Base-by-base conservation (phyloP, 2,888 invertebrate species). In the Himalopsyche anomala region DNA sequence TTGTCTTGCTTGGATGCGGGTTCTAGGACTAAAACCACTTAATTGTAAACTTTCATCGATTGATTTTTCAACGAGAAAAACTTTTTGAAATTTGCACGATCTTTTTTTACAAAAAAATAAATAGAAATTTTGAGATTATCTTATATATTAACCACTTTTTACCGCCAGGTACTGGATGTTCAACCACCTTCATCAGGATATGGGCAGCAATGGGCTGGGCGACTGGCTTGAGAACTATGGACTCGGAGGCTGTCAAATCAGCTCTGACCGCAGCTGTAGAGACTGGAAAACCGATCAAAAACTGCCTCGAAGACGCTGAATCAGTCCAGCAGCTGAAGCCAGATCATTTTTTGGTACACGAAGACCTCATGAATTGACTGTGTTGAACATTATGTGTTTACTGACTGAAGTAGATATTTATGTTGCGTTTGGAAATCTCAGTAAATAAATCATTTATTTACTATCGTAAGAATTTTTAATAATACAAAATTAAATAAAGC, bases 191-290 rank as follows among this genome's bases (percentile, higher is more conserved):
- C 89, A 95, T 97, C 83, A 93, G 96, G 79, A 93, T 96, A 0
- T 96, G 94, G 91, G 95, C 95, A 0, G 95, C 95, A 0, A 90
- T 97, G 9, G 96, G 96, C 0, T 91, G 95, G 85, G 95, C 96
- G 2, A 92, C 92, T 0, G 92, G 95, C 51, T 91, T 97, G 82
- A 94, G 93, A 83, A 96, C 96, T 0, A 92, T 96, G 0, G 94
- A 95, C 81, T 93, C 94, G 0, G 91, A 92, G 0, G 93, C 95
- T 0, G 94, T 96, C 0, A 95, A 95, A 83, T 92, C 92, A 36
- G 96, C 96, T 0, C 91, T 97, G 51, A 94, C 94, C 0, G 91
- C 92, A 80, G 92, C 95, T 0, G 94, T 94, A 0, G 92, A 93
- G 84, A 92, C 93, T 0, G 94, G 94, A 4, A 92, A 91, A 55